Base-by-base conservation (phyloP, 1,140 invertebrate species). In the Nylanderia fulva region DNA sequence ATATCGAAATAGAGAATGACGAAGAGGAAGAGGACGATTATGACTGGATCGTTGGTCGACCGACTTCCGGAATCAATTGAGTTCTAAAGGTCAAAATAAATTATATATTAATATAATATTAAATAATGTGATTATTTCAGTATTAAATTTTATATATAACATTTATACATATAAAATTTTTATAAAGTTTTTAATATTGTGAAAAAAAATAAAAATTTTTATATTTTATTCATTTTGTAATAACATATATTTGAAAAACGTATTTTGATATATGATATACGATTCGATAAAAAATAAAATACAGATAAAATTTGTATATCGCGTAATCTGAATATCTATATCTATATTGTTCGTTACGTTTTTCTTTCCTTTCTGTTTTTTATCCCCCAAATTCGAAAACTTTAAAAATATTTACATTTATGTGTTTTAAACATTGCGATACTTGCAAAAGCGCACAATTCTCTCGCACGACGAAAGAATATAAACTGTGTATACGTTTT, bases 11-110 rank as follows among this genome's bases (percentile, higher is more conserved):
- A 8, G 71, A 74, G 0, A 45, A 83, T 21, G 45, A 45, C 9
- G n/a, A 58, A 3, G 86, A 88, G 6, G 42, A 85, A 0, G 21
- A n/a, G 5, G 45, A 60, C 2, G 64, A 83, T 2, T n/a, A 60
- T 15, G 76, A 42, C 54, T 27, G 2, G 21, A 18, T 27, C 18
- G 33, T n/a, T 58, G 21, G 9, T 52, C 48, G 15, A 61, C 13
- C 45, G 13, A 21, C n/a, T 13, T 4, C 0, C n/a, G 1, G 18
- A 48, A 39, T 69, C 5, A 21, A 60, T 39, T 58, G 60, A 83
- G 66, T 72, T 0, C 33, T 45, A 24, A 80, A 84, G 58, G 56
- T 72, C 52, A 52, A 33, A 61, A 9, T 6, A 15, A 5, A 45
- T 54, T 54, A 33, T n/a, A 48, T 48, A 48, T 18, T 45, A 13